Evolutionary conservation across 1,140 invertebrate species (phyloP).

Genomic region (Glossosoma conforme): DNA sequence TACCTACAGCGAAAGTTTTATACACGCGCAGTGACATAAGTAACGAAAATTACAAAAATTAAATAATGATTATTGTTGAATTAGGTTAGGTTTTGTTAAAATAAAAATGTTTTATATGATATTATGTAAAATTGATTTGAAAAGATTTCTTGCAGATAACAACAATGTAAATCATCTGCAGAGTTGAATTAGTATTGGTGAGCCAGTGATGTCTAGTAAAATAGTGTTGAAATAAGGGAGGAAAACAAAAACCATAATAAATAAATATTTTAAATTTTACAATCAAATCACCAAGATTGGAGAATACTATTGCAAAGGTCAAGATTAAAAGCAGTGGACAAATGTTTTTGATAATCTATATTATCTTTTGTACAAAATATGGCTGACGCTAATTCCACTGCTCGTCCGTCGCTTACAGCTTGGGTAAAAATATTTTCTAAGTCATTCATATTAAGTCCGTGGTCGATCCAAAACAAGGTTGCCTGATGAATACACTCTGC

Average conservation of each 20-base stretch:
- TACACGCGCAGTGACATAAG: too few relatives aligned
- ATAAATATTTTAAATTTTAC: not conserved
- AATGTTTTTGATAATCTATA: constrained; percentile 27
- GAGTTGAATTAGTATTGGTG: too few relatives aligned
- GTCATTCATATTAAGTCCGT: constrained; percentile 42
- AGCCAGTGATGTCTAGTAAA: too few relatives aligned
- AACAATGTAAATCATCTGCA: too few relatives aligned
- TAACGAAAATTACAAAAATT: too few relatives aligned
- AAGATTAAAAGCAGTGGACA: constrained; percentile 23
- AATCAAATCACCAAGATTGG: constrained; percentile 20
- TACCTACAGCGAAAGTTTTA: too few relatives aligned
- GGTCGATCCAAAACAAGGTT: constrained; percentile 48
- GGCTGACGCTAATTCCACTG: constrained; percentile 19
- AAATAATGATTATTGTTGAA: too few relatives aligned
- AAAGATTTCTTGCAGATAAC: too few relatives aligned
- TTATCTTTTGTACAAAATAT: constrained; percentile 26
- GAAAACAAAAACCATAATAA: not conserved
- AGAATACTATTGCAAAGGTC: constrained; percentile 27
- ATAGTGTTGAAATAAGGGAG: too few relatives aligned
- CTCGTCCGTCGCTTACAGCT: constrained; percentile 37
- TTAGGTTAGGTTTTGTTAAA: too few relatives aligned
- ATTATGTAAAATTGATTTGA: too few relatives aligned
- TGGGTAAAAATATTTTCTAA: constrained; percentile 46
- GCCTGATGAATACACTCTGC: constrained; percentile 29
- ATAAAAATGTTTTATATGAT: too few relatives aligned